Evolutionary conservation across 2,113 vertebrate genomes (phyloP).

Genomic region (Sinocyclocheilus maitianheensis): DNA sequence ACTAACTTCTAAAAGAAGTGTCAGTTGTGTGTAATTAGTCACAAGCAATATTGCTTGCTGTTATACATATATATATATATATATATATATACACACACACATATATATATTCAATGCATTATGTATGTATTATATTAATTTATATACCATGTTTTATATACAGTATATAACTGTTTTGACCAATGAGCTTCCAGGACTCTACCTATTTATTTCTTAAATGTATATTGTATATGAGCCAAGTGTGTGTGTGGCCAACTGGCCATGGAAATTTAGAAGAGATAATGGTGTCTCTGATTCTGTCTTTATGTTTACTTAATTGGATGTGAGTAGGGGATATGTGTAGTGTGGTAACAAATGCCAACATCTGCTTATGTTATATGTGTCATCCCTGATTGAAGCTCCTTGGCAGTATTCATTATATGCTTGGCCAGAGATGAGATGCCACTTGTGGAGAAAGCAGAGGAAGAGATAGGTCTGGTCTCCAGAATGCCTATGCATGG

Average conservation of each 20-base stretch:
- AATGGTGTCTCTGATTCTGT: neutral
- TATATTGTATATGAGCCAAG: no score
- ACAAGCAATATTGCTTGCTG: no score
- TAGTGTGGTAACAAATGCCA: constrained; percentile 19
- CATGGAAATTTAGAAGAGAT: neutral
- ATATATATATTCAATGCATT: no score
- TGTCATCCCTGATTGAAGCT: constrained; percentile 43
- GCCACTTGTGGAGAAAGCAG: neutral
- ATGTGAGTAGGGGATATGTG: neutral
- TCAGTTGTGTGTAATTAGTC: no score
- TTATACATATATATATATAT: no score
- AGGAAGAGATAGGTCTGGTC: neutral
- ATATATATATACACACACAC: no score
- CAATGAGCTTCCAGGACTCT: no score
- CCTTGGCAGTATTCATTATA: constrained; percentile 26
- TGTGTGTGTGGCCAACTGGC: neutral
- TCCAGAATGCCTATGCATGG: constrained; percentile 1
- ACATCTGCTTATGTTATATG: constrained; percentile 43
- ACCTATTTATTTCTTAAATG: no score
- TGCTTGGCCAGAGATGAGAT: constrained; percentile 43
- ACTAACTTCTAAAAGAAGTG: no score
- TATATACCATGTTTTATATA: no score
- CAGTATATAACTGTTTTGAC: no score
- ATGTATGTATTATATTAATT: no score
- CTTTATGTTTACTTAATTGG: constrained; percentile 9